Conservation (phyloP, 2,888 invertebrate genomes). For the Marasmarcha lunaedactyla region DNA sequence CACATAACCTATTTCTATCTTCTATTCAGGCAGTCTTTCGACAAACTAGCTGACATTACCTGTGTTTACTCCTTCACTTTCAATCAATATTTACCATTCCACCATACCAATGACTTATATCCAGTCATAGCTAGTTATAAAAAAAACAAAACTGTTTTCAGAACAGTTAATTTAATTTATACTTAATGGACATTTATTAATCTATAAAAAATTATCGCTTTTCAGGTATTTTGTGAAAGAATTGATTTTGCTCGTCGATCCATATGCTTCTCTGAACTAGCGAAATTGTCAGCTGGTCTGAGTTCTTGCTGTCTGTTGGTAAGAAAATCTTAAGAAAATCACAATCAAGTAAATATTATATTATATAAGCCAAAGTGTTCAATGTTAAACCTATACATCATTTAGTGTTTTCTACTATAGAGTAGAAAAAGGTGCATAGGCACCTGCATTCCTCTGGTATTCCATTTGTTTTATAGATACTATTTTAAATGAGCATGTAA, state of each 20-base stretch:
- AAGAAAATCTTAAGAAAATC: constrained; percentile 22
- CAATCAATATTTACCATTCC: too few relatives aligned
- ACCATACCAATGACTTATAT: too few relatives aligned
- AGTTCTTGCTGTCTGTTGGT: constrained; percentile 86
- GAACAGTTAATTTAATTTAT: too few relatives aligned
- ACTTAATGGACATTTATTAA: too few relatives aligned
- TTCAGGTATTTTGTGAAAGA: constrained; percentile 85
- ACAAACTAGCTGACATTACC: too few relatives aligned
- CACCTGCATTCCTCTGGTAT: not conserved
- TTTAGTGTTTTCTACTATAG: constrained; percentile 1
- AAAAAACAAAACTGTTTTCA: too few relatives aligned
- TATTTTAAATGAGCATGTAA: too few relatives aligned
- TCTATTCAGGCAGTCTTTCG: too few relatives aligned
- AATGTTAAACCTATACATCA: not conserved
- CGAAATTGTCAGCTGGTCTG: constrained; percentile 82
- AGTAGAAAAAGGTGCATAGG: too few relatives aligned
- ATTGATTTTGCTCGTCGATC: constrained; percentile 85
- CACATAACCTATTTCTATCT: too few relatives aligned
- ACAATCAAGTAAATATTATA: not conserved
- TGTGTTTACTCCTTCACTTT: too few relatives aligned
- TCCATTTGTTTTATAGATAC: not conserved
- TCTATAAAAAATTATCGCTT: constrained; percentile 8
- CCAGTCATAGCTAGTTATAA: too few relatives aligned
- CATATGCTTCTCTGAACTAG: constrained; percentile 82
- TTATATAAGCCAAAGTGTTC: not conserved